A percentile compares a stretch with the other conserved stretches of the same genome.
Evolutionary conservation across 2,113 vertebrate species (phyloP).

Genomic region (Mesoclemmys tuberculata): DNA sequence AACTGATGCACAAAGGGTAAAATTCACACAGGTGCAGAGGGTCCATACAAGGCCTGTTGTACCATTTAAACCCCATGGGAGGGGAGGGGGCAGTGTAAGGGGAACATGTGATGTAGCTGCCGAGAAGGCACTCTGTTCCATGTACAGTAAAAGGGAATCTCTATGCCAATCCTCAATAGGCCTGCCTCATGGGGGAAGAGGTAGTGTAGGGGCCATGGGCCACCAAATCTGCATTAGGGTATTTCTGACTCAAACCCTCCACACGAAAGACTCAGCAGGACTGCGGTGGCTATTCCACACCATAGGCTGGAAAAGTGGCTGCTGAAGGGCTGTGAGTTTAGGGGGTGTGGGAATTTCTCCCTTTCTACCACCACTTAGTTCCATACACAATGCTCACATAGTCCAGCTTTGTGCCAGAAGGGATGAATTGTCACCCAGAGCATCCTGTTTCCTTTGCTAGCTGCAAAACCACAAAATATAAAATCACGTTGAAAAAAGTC

Average conservation of each 20-base stretch:
- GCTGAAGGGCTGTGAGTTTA: not conserved
- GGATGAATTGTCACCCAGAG: not conserved
- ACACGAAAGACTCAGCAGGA: not conserved
- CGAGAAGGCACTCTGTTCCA: not conserved
- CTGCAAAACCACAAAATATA: not conserved
- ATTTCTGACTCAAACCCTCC: not conserved
- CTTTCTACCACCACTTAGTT: not conserved
- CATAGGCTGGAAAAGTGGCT: not conserved
- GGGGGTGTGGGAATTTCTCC: not conserved
- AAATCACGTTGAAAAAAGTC: not conserved
- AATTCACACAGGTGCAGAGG: not conserved
- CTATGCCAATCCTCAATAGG: not conserved
- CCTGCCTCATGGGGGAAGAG: not conserved
- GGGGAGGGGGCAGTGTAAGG: not conserved
- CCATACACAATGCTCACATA: not conserved
- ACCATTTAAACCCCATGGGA: rapidly evolving
- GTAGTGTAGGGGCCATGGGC: not conserved
- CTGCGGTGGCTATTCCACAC: not conserved
- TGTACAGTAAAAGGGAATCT: not conserved
- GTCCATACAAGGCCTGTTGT: not conserved
- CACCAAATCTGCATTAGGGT: not conserved
- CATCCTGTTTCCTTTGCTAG: not conserved
- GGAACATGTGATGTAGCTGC: not conserved
- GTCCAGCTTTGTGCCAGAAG: not conserved
- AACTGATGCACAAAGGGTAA: not conserved